Evolutionary conservation across 35 echinoderm and acorn worm species (phyloP), one percentile per base, ranked within the genome.

Genomic region (Apostichopus californicus): DNA sequence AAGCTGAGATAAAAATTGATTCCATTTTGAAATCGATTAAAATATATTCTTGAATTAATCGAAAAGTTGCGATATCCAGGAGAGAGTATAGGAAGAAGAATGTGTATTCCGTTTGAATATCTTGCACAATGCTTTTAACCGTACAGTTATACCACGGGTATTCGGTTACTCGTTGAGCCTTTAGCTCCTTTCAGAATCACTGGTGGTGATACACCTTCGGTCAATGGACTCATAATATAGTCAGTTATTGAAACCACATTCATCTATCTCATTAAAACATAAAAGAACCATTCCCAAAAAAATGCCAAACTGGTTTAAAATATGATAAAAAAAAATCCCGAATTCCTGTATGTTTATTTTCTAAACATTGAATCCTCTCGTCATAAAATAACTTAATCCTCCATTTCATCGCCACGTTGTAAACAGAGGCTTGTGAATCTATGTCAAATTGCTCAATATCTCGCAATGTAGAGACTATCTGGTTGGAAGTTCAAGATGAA

Each of bases 301-400:
- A 46, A 46, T 46, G 1, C 34, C 34, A 68, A 68, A 14, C 4
- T 68, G 11, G 64, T 11, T 68, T 68, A 68, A 68, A 17, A 68
- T 68, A 68, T 68, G 64, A 68, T 18, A 14, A 68, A 18, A 18
- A 68, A 18, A 68, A 68, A 68, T 68, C 18, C 64, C 9, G 18
- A 68, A 68, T 68, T 68, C 64, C 15, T 83, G 80, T 56, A 34
- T 83, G 80, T 83, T 83, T 83, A 83, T 83, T 83, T 83, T 83
- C 80, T 83, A 83, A 83, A 83, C 80, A 83, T 83, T 83, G 52
- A 54, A 83, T 83, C 5, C 55, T 56, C 52, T 83, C 80, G 80
- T 34, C 80, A 25, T 83, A 46, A 46, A 83, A 83, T 68, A 83
- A 83, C 55, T 83, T 83, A n/a, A 83, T 83, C 80, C 46, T 46